phyloP scores from a whole-genome alignment of 2,888 invertebrate genomes.

The Cataglyphis albicans region DNA sequence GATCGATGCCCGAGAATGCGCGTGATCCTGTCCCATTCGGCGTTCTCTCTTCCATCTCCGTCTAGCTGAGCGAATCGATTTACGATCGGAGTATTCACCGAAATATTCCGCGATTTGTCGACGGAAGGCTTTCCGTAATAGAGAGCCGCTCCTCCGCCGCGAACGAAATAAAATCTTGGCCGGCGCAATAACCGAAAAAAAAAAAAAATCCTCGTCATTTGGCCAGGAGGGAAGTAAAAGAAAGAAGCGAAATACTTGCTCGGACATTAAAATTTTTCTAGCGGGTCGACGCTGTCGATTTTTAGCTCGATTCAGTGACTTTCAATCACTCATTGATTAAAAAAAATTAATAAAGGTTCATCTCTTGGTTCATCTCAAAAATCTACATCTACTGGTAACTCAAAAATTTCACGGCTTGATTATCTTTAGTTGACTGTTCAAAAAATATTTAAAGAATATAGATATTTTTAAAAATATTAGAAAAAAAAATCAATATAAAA shows the following conservation, averaged over 20 bases:
- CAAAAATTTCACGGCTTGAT: slow-evolving; percentile 1
- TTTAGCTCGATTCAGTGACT: not conserved
- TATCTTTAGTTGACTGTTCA: not conserved
- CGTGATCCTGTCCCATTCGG: slow-evolving; percentile 33
- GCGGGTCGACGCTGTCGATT: not conserved
- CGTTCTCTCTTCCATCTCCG: slow-evolving; percentile 46
- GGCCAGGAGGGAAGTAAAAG: not conserved
- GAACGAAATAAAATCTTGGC: slow-evolving; percentile 39
- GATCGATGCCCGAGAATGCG: slow-evolving; percentile 44
- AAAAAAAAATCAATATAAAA: not conserved
- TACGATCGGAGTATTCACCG: slow-evolving; percentile 50
- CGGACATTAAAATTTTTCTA: slow-evolving; percentile 7
- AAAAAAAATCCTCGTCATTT: slow-evolving; percentile 36
- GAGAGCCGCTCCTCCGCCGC: slow-evolving; percentile 28
- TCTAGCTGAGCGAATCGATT: slow-evolving; percentile 47
- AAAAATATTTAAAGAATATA: not conserved
- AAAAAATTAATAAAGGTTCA: not conserved
- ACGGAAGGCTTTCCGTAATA: slow-evolving; percentile 38
- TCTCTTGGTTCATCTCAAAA: not conserved
- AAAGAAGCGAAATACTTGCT: not conserved
- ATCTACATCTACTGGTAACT: not conserved
- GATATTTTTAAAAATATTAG: not conserved
- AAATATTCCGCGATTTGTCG: slow-evolving; percentile 57
- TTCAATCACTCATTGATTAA: not conserved
- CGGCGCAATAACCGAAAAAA: slow-evolving; percentile 19